phyloP scores from a whole-genome alignment of 2,888 invertebrate genomes.

The Hyposoter dolosus region DNA sequence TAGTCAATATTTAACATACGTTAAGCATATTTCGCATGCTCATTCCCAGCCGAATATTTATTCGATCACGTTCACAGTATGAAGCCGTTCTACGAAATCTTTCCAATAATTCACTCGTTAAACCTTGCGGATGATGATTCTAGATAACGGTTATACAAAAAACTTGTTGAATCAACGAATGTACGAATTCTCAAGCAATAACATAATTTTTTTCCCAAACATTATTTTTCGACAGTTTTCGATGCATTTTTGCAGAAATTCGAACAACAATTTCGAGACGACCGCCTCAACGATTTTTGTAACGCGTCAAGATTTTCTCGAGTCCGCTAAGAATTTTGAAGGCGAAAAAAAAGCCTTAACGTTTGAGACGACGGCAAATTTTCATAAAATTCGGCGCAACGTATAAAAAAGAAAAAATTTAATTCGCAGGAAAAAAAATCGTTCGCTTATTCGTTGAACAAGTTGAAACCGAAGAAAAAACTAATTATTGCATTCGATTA shows the following conservation, averaged over 20 bases:
- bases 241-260: not conserved
- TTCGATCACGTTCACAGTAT: not conserved
- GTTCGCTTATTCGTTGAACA: not conserved
- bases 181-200: not conserved
- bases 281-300: not conserved
- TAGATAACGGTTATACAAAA: not conserved
- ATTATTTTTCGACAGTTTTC: not conserved
- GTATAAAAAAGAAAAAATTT: not conserved
- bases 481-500: not conserved
- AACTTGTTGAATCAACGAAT: not conserved
- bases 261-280: not conserved
- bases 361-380: not conserved
- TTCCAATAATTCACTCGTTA: not conserved
- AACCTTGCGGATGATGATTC: not conserved
- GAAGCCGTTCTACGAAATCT: not conserved
- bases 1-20: not conserved
- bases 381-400: not conserved
- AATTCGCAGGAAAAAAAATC: not conserved
- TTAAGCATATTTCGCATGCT: not conserved
- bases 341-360: not conserved
- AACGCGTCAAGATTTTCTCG: not conserved
- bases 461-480: not conserved
- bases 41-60: slow-evolving; percentile 5
- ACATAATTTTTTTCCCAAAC: not conserved
- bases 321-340: not conserved